Conservation (phyloP, 2,888 invertebrate species). For the Altica lythri region DNA sequence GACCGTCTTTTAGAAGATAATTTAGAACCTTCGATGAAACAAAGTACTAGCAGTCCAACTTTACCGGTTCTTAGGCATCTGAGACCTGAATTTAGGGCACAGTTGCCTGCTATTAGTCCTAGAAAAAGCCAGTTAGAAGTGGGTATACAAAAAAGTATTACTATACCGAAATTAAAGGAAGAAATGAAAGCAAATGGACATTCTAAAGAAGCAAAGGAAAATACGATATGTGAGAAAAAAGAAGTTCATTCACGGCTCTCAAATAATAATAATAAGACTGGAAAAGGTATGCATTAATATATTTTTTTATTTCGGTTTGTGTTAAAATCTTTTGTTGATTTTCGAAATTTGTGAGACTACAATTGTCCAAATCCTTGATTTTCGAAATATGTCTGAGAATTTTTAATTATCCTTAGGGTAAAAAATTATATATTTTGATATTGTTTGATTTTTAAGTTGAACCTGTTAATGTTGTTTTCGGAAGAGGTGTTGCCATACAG, state of each 20-base stretch:
- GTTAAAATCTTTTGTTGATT: too few relatives aligned
- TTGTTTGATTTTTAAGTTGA: too few relatives aligned
- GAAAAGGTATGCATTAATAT: slow-evolving; percentile 37
- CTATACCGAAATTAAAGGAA: slow-evolving; percentile 52
- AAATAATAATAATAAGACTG: slow-evolving; percentile 26
- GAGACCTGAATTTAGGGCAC: slow-evolving; percentile 84
- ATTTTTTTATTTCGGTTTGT: too few relatives aligned
- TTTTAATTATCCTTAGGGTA: too few relatives aligned
- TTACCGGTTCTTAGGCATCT: slow-evolving; percentile 83
- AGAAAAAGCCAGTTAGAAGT: slow-evolving; percentile 37
- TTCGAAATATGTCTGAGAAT: too few relatives aligned
- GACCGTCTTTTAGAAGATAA: slow-evolving; percentile 46
- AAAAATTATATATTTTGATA: too few relatives aligned
- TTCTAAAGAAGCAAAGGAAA: slow-evolving; percentile 41
- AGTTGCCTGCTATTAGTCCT: slow-evolving; percentile 70
- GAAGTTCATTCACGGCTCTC: too few relatives aligned
- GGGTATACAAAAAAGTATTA: slow-evolving; percentile 52
- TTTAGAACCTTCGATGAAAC: slow-evolving; percentile 51
- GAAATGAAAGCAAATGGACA: slow-evolving; percentile 49
- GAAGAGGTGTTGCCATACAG: too few relatives aligned
- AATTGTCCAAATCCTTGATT: too few relatives aligned
- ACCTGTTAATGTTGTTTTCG: too few relatives aligned
- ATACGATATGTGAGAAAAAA: slow-evolving; percentile 28
- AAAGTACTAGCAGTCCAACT: slow-evolving; percentile 56
- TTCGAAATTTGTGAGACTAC: too few relatives aligned